Evolutionary conservation across 2,797 vertebrate species (phyloP), one percentile per base, ranked within the genome.

Genomic region (Argyrosomus regius): DNA sequence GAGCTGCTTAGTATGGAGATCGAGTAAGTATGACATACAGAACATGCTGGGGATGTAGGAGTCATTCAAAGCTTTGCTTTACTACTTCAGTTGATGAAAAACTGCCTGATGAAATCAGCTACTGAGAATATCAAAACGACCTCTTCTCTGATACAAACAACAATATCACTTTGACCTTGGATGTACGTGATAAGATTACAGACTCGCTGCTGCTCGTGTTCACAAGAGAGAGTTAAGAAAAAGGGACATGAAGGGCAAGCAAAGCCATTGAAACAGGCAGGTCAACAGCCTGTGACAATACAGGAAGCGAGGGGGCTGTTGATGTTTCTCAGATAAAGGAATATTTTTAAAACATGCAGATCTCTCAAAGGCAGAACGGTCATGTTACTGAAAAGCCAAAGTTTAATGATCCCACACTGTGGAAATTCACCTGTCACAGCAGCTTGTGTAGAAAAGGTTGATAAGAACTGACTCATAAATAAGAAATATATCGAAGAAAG

Each of bases 1-100:
- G 98, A 99, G 89, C 95, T 99, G 11, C 97, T 99, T 74, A 98
- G 96, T 94, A 98, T 99, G 98, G 98, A 99, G 94, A 98, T 98
- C 0, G 98, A 98, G 98, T 99, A 93, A 97, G 98, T 93, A 39
- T 3, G 13, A 65, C 9, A 5, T n/a, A 6, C 1, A 1, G 1
- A 28, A 66, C 48, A 14, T 50, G 6, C 45, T 3, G 20, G 18
- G 16, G 35, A 53, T 8, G 1, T 20, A 35, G 3, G 26, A 71
- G 49, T 48, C 50, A 39, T 31, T 17, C 7, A 18, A 66, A 7
- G 20, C 26, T 2, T 66, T 17, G 20, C 13, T 43, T 12, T 20
- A 8, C 26, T 31, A 16, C 12, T 35, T 48, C 10, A 43, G 4
- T 16, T n/a, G 62, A 64, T 64, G 3, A 28, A 20, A 20, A 67